These are phyloP conservation scores for Camponotus vicinus DNA, from an alignment of 1,140 invertebrate species.

Conservation along the genomic window DNA sequence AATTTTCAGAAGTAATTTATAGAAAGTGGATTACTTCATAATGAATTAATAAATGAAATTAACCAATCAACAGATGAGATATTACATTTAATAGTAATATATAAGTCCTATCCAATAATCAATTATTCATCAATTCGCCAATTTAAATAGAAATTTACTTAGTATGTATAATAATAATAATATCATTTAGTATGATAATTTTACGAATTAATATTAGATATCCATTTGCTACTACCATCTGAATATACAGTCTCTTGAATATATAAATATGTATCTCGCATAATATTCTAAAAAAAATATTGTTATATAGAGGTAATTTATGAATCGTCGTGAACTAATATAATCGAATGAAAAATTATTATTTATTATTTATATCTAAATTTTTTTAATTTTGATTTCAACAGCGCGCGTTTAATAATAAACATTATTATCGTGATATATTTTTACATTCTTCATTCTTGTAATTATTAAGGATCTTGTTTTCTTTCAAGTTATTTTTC, in stretches of 20 bases:
- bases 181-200: slow-evolving; percentile 20
- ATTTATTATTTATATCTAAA: background rate
- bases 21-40: background rate
- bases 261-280: background rate
- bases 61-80: slow-evolving; percentile 11
- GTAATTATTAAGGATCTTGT: background rate
- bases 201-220: slow-evolving; percentile 45
- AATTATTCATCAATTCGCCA: slow-evolving; percentile 10
- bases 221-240: background rate
- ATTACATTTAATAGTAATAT: slow-evolving; percentile 2
- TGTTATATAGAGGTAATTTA: background rate
- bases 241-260: background rate
- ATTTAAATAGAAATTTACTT: slow-evolving; percentile 35
- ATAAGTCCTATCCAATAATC: slow-evolving; percentile 14
- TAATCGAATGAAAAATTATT: background rate
- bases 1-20: background rate
- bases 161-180: too few relatives aligned
- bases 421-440: background rate
- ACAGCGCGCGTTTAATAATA: background rate
- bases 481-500: background rate
- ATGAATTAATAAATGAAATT: slow-evolving; percentile 19
- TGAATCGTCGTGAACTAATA: background rate
- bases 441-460: background rate
- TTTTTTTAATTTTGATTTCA: background rate
- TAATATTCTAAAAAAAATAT: slow-evolving; percentile 3